These are phyloP conservation scores for Psix sp. DNA, from an alignment of 1,140 invertebrate species.

Conservation along the genomic window DNA sequence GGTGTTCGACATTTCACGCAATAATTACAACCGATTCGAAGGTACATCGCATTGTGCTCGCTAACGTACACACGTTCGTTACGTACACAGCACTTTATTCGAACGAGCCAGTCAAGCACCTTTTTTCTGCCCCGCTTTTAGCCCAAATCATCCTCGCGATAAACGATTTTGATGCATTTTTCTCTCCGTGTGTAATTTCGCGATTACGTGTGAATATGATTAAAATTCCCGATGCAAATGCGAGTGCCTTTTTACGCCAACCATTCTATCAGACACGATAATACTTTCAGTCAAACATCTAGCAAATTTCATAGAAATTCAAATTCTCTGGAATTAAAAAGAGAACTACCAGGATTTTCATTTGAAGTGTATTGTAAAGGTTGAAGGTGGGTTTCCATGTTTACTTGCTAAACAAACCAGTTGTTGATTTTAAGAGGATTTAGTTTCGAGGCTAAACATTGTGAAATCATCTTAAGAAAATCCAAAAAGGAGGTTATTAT, in stretches of 20 bases:
- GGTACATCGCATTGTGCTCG: slow-evolving; percentile 37
- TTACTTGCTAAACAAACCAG: too few species aligned
- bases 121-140: slow-evolving; percentile 38
- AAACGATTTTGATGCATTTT: slow-evolving; percentile 41
- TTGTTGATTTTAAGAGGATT: too few species aligned
- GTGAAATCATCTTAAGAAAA: too few species aligned
- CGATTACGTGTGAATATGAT: slow-evolving; percentile 43
- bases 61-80: slow-evolving; percentile 36
- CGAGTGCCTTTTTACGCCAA: slow-evolving; percentile 17
- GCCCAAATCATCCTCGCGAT: slow-evolving; percentile 40
- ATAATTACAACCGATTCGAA: slow-evolving; percentile 47
- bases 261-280: not conserved
- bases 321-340: too few species aligned
- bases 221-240: slow-evolving; percentile 37
- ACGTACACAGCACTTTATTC: slow-evolving; percentile 41
- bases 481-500: too few species aligned
- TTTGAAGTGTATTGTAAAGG: too few species aligned
- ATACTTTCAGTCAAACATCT: slow-evolving; percentile 7
- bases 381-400: too few species aligned
- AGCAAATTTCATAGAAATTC: too few species aligned
- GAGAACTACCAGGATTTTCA: too few species aligned
- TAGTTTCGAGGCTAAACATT: too few species aligned
- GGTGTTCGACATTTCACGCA: slow-evolving; percentile 27
- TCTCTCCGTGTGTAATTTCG: slow-evolving; percentile 27
- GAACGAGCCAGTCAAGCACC: slow-evolving; percentile 38